phyloP scores from a whole-genome alignment of 23 tunicate genomes.

The Phallusia fumigata region DNA sequence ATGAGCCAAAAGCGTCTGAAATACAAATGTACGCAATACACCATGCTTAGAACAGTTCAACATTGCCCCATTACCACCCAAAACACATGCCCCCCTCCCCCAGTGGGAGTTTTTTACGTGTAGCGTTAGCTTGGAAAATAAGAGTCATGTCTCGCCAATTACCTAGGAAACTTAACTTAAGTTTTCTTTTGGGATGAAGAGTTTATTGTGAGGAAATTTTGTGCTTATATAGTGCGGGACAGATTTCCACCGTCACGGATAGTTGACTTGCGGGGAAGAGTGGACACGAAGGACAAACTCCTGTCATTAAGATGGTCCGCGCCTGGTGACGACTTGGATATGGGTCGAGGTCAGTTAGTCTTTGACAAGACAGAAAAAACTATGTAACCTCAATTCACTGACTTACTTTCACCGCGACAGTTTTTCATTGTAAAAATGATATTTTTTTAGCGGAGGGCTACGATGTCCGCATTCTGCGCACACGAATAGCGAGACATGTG shows the following conservation, averaged over 20 bases:
- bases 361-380: neutral
- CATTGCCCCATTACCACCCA: too few species aligned
- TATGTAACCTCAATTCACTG: neutral
- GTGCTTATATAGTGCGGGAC: conserved; percentile 65
- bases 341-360: conserved; percentile 52
- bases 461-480: conserved; percentile 53
- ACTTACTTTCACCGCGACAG: neutral
- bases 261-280: conserved; percentile 32
- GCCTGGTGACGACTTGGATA: conserved; percentile 69
- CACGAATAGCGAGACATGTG: conserved; percentile 32
- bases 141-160: too few species aligned
- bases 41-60: too few species aligned
- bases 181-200: too few species aligned
- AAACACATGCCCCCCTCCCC: too few species aligned
- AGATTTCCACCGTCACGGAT: conserved; percentile 74
- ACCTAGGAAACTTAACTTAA: too few species aligned
- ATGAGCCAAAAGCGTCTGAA: too few species aligned
- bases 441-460: conserved; percentile 45
- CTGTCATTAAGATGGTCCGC: conserved; percentile 68
- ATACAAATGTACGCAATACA: too few species aligned
- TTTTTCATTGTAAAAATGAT: neutral
- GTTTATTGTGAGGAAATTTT: too few species aligned
- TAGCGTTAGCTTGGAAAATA: too few species aligned
- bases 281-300: conserved; percentile 20
- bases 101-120: too few species aligned